These are phyloP conservation scores for Platygyra sinensis DNA, from an alignment of 64 coral and sea anemone species.

Conservation along the genomic window DNA sequence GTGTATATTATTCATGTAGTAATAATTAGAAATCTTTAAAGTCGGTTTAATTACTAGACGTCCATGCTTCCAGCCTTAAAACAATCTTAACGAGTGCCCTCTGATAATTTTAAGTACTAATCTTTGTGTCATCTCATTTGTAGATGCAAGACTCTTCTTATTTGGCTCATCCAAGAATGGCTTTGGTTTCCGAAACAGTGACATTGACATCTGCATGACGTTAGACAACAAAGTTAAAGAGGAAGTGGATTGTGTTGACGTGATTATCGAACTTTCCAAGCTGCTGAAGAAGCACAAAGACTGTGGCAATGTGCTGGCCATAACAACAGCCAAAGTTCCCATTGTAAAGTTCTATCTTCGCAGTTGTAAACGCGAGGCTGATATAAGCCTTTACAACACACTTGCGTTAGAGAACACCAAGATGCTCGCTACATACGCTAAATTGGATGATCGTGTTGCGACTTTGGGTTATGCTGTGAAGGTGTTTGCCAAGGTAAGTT, in stretches of 20 bases:
- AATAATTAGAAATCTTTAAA: no score
- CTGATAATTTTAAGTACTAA: no score
- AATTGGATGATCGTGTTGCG: conserved; percentile 77
- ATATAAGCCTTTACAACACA: conserved; percentile 95
- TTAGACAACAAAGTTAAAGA: conserved; percentile 66
- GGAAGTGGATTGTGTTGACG: conserved; percentile 65
- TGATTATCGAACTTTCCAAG: conserved; percentile 63
- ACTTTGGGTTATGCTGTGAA: conserved; percentile 88
- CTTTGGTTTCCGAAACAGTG: conserved; percentile 84
- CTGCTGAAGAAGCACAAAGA: conserved; percentile 77
- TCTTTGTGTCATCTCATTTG: no score
- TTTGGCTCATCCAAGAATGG: conserved; percentile 98
- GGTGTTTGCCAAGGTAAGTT: conserved; percentile 93
- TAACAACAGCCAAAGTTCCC: conserved; percentile 95
- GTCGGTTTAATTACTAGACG: no score
- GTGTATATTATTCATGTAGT: no score
- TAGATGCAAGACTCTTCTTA: conserved; percentile 79
- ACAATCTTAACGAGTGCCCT: no score
- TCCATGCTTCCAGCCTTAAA: no score
- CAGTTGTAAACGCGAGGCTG: conserved; percentile 75
- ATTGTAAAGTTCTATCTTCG: conserved; percentile 96
- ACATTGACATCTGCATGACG: conserved; percentile 97
- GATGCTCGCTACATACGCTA: conserved; percentile 79
- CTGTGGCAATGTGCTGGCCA: conserved; percentile 73
- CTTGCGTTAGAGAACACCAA: conserved; percentile 89